Percentiles rank a stretch among this genome's conserved stretches.
phyloP scores from a whole-genome alignment of 2,113 vertebrate genomes.

The Rhinogobius similis region DNA sequence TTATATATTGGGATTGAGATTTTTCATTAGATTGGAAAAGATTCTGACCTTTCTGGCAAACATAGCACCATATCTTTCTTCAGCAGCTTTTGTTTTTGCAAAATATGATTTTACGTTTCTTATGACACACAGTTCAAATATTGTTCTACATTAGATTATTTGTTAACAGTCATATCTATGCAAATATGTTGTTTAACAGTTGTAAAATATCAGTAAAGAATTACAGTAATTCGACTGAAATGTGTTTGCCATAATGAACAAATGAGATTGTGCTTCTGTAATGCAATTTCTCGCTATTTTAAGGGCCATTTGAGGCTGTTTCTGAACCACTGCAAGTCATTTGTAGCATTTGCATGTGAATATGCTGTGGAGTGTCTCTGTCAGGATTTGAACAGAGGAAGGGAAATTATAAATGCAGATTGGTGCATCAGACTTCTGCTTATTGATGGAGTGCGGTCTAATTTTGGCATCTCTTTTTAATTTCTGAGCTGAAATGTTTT shows the following conservation, averaged over 20 bases:
- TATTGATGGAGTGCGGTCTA: constrained; percentile 14
- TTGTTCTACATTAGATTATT: background rate
- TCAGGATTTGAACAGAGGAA: background rate
- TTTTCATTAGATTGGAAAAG: too few relatives aligned
- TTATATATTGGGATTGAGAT: too few relatives aligned
- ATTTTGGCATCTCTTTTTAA: constrained; percentile 26
- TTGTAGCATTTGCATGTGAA: constrained; percentile 5
- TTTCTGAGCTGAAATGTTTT: constrained; percentile 10
- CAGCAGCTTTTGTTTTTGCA: too few relatives aligned
- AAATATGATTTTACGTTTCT: too few relatives aligned
- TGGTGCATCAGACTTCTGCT: constrained; percentile 9
- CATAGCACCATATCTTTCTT: too few relatives aligned
- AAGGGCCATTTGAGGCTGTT: background rate
- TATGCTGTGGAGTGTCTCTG: constrained; percentile 1
- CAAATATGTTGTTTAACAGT: background rate
- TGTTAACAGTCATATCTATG: background rate
- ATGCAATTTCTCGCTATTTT: background rate
- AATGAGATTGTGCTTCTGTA: background rate
- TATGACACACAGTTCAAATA: background rate
- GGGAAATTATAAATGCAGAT: constrained; percentile 9
- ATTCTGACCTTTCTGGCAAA: too few relatives aligned
- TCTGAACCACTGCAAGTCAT: constrained; percentile 7
- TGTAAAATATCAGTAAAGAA: background rate
- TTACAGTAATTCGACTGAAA: background rate
- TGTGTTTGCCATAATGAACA: constrained; percentile 1